Evolutionary conservation across 2,888 invertebrate species (phyloP), one percentile per base, ranked within the genome.

Genomic region (Thereva unica): DNA sequence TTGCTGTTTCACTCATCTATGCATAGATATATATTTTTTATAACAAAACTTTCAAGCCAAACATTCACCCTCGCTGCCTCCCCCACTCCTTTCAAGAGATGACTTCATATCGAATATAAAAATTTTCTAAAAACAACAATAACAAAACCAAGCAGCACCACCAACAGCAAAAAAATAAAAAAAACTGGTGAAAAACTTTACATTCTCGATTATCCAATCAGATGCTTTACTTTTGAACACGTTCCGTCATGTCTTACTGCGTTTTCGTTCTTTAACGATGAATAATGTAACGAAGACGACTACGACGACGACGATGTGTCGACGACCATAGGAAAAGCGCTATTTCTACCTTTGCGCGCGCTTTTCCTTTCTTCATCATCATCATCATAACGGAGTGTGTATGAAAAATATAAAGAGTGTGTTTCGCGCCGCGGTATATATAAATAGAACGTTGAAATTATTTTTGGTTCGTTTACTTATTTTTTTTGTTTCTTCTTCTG

Each of bases 401-500:
- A 59, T 47, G 47, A 47, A 59, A 47, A 47, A 45, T 10, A 38
- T 37, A 47, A 56, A 59, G 47, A 12, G 42, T 44, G 42, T 56
- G 23, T 53, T 53, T 53, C 37, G 23, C 23, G 23, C 23, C 23
- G 23, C 2, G 23, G n/a, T n/a, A n/a, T 23, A 23, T 23, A 23
- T 23, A 23, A 23, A 23, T 23, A 23, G 23, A 55, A 66, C 61
- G 54, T 59, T 35, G 35, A 12, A 64, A 10, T n/a, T 56, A 54
- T 55, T 59, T 66, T 68, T 68, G 65, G 66, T 68, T 55, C 35
- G 52, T 23, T 23, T 23, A 23, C 23, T 23, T n/a, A n/a, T n/a
- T n/a, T n/a, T n/a, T n/a, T 23, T 23, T 23, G 1, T 23, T 23
- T 23, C 23, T 23, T 23, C 23, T 23, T 23, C 23, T 23, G 23